These are phyloP conservation scores for Drosophila testacea DNA, from an alignment of 2,888 invertebrate genomes.

Conservation along the genomic window DNA sequence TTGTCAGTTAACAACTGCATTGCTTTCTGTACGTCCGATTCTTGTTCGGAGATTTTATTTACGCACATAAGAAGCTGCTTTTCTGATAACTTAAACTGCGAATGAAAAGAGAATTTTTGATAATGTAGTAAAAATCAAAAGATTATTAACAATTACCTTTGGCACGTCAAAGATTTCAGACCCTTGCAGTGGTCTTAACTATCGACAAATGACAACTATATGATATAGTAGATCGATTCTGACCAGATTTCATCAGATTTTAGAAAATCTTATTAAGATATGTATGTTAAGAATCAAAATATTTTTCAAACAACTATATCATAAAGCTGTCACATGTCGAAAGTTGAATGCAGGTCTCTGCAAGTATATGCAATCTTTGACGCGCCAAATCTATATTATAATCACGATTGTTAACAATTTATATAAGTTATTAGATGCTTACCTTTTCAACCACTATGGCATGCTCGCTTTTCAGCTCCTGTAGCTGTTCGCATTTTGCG, in stretches of 20 bases:
- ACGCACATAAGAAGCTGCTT: conserved; percentile 64
- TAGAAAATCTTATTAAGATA: too few relatives aligned
- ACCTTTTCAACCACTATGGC: conserved; percentile 69
- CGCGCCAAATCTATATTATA: too few relatives aligned
- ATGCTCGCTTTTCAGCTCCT: conserved; percentile 68
- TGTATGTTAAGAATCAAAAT: too few relatives aligned
- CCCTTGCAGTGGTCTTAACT: too few relatives aligned
- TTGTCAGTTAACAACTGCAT: conserved; percentile 56
- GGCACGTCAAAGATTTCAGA: not conserved
- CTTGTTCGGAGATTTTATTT: conserved; percentile 71
- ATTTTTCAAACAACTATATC: too few relatives aligned
- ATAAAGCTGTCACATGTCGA: too few relatives aligned
- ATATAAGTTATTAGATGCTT: conserved; percentile 5
- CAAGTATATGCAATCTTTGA: too few relatives aligned
- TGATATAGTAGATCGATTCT: too few relatives aligned
- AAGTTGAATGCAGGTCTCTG: too few relatives aligned
- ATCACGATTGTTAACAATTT: too few relatives aligned
- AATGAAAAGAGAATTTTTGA: not conserved
- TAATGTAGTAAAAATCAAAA: not conserved
- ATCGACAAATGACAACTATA: too few relatives aligned
- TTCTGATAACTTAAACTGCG: conserved; percentile 68
- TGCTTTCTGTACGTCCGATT: conserved; percentile 64
- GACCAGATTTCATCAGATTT: too few relatives aligned
- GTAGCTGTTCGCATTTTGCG: conserved; percentile 65
- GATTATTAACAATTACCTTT: not conserved